phyloP scores from a whole-genome alignment of 1,140 invertebrate species.

The Chironomus tepperi region DNA sequence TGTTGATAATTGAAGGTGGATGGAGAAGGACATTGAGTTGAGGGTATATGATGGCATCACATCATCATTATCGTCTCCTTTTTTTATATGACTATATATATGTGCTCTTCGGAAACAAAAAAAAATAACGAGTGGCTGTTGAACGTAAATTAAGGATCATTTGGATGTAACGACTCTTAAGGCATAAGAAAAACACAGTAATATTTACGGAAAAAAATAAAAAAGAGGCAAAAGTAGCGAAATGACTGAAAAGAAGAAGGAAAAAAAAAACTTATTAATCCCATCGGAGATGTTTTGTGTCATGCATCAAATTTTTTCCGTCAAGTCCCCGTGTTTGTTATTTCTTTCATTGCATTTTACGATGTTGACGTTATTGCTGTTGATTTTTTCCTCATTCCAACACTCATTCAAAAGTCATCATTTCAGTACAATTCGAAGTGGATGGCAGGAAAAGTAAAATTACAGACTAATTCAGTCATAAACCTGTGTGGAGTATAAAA shows the following conservation, averaged over 20 bases:
- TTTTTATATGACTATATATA: background rate
- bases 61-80: background rate
- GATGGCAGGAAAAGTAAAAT: background rate
- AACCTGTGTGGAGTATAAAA: background rate
- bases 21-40: too few species aligned
- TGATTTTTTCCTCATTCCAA: background rate
- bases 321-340: slow-evolving; percentile 5
- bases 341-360: slow-evolving; percentile 17
- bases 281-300: slow-evolving; percentile 17
- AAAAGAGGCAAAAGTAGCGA: too few species aligned
- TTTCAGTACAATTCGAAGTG: background rate
- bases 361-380: background rate
- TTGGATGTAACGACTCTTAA: background rate
- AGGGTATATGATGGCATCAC: background rate
- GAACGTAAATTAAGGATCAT: slow-evolving; percentile 18
- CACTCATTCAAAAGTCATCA: background rate
- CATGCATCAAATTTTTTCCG: slow-evolving; percentile 1
- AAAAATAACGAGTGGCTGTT: background rate
- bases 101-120: too few species aligned
- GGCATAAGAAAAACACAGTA: too few species aligned
- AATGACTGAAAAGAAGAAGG: background rate
- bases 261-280: slow-evolving; percentile 10
- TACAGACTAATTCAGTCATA: slow-evolving; percentile 21
- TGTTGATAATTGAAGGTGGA: background rate
- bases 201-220: too few species aligned